phyloP scores from a whole-genome alignment of 2,888 invertebrate species.

The Nomada fucata region DNA sequence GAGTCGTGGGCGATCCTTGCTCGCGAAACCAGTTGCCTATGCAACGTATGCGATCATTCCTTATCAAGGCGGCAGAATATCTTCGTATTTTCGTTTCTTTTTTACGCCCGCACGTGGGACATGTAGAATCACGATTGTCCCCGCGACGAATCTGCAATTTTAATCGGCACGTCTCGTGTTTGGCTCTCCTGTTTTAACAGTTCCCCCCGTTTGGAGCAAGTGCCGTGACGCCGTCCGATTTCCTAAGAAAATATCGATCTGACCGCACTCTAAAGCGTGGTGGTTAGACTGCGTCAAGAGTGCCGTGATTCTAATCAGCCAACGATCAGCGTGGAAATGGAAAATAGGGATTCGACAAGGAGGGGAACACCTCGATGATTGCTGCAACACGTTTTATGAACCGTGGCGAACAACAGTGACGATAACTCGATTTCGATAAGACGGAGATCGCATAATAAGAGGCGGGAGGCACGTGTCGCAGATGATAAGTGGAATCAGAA shows the following conservation, averaged over 20 bases:
- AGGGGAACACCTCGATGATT: neutral
- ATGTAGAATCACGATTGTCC: neutral
- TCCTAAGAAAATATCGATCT: slow-evolving; percentile 11
- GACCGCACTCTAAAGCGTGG: neutral
- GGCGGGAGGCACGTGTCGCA: neutral
- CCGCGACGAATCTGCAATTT: slow-evolving; percentile 22
- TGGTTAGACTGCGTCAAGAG: neutral
- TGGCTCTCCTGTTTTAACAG: slow-evolving; percentile 44
- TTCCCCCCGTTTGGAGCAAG: neutral
- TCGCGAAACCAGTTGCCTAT: slow-evolving; percentile 16
- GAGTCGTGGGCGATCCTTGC: slow-evolving; percentile 2
- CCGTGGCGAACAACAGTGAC: neutral
- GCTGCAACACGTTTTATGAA: neutral
- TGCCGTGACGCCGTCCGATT: slow-evolving; percentile 9
- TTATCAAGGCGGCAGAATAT: neutral
- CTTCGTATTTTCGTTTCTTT: too few relatives aligned
- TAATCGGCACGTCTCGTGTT: slow-evolving; percentile 18
- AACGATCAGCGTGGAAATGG: neutral
- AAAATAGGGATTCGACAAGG: neutral
- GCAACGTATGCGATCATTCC: neutral
- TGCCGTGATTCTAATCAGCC: neutral
- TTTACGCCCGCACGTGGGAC: neutral
- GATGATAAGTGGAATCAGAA: too few relatives aligned
- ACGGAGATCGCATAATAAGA: neutral
- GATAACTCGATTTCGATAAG: slow-evolving; percentile 10